Evolutionary conservation across 2,113 vertebrate genomes (phyloP), one percentile per base, ranked within the genome.

Genomic region (Pollimyrus isidori): DNA sequence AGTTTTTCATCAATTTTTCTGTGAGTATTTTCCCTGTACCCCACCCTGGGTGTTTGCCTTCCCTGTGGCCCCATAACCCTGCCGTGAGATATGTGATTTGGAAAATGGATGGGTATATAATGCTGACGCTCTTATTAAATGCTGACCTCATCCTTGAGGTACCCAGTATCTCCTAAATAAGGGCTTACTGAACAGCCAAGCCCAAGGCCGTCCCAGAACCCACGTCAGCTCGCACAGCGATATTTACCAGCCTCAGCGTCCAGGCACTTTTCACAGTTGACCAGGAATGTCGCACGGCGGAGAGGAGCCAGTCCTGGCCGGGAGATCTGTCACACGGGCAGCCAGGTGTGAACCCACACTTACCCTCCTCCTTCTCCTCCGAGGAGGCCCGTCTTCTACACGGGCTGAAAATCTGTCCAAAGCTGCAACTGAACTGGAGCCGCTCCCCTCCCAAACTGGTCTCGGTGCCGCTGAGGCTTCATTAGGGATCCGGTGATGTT

Each of bases 251-350:
- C 46, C 26, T 87, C 7, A 73, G 26, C 26, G 35, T 26, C 7
- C 30, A 46, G 35, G 49, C 50, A 26, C 19, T 62, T 84, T 42
- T 48, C 39, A 2, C 76, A 53, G 39, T 35, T 46, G 23, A n/a
- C 11, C 30, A 82, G 50, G 52, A 89, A 89, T 84, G 76, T 89
- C 45, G 86, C 87, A 94, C 92, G 76, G 92, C 88, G 2, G 88
- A 89, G 13, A 69, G 91, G 92, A 89, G 89, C 91, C 92, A 93
- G 92, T 19, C 13, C 49, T 69, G 69, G 87, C 49, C 17, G 58
- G 9, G 45, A 42, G 23, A 69, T 21, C 26, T 45, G 35, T n/a
- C 86, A 21, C n/a, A 58, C 13, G 65, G 48, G 46, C 80, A 69
- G 52, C 15, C 35, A 35, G 91, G 93, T 91, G 91, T 30, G 88